Percentiles rank a stretch among this genome's conserved stretches.
phyloP scores from a whole-genome alignment of 2,113 vertebrate genomes.

The Pseudorhombus dupliciocellatus region DNA sequence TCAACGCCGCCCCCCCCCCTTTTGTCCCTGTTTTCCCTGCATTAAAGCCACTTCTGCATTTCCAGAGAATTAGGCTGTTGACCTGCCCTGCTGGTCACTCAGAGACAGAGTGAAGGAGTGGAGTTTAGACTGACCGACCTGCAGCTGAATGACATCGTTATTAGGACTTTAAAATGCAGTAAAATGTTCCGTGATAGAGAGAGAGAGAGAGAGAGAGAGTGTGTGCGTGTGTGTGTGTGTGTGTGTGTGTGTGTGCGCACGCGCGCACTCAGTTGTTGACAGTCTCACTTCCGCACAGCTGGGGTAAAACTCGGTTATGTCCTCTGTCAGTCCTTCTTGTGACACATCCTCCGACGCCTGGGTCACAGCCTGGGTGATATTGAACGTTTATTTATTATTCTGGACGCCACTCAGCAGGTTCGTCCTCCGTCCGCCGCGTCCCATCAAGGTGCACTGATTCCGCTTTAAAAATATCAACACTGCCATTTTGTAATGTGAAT shows the following conservation, averaged over 20 bases:
- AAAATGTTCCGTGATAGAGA: slow-evolving; percentile 1
- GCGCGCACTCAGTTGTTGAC: not conserved
- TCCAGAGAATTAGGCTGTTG: slow-evolving; percentile 49
- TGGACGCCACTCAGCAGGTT: no score
- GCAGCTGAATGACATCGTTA: slow-evolving; percentile 25
- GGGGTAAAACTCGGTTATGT: slow-evolving; percentile 3
- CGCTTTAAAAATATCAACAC: no score
- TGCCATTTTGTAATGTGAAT: not conserved
- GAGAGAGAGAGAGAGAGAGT: no score
- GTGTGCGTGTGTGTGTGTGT: no score
- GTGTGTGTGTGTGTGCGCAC: not conserved
- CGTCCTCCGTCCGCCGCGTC: no score
- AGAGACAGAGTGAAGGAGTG: slow-evolving; percentile 7
- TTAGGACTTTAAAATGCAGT: not conserved
- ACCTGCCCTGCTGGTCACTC: slow-evolving; percentile 41
- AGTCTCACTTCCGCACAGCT: slow-evolving; percentile 25
- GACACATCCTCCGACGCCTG: slow-evolving; percentile 1
- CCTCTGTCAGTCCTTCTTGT: not conserved
- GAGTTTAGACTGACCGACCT: slow-evolving; percentile 55
- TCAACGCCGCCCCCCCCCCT: slow-evolving; percentile 17
- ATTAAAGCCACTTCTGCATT: slow-evolving; percentile 61
- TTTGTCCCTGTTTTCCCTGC: slow-evolving; percentile 48
- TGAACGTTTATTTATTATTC: not conserved
- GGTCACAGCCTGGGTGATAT: not conserved
- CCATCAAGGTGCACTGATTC: not conserved